phyloP scores from a whole-genome alignment of 2,113 vertebrate species.

The Amphilophus citrinellus region DNA sequence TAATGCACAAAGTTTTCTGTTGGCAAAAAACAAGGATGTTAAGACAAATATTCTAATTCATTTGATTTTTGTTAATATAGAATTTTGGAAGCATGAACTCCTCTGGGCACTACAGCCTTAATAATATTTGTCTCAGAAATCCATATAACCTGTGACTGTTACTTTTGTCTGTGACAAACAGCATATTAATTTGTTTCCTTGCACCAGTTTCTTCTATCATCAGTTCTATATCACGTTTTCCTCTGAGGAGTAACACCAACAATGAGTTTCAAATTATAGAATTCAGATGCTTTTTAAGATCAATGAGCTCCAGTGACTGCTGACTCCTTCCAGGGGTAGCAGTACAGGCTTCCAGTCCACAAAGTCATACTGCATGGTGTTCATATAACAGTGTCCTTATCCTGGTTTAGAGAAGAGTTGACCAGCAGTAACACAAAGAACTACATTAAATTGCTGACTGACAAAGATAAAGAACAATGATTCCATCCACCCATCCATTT shows the following conservation, averaged over 20 bases:
- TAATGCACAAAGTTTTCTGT: not conserved
- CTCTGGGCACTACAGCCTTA: not conserved
- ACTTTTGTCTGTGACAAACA: not conserved
- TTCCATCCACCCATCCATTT: too few relatives aligned
- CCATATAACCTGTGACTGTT: not conserved
- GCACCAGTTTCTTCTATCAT: constrained; percentile 33
- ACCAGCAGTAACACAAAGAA: not conserved
- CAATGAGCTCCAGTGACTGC: constrained; percentile 19
- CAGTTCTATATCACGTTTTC: constrained; percentile 19
- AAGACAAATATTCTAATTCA: not conserved
- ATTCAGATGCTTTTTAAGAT: constrained; percentile 28
- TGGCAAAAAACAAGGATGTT: not conserved
- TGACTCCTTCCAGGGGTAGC: constrained; percentile 20
- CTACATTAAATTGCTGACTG: not conserved
- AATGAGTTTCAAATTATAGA: constrained; percentile 44
- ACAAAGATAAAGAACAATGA: not conserved
- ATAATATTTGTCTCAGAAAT: not conserved
- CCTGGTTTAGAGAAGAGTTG: not conserved
- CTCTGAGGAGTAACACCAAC: constrained; percentile 27
- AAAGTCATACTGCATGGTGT: not conserved
- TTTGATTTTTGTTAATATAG: not conserved
- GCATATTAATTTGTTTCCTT: constrained; percentile 36
- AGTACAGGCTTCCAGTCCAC: not conserved
- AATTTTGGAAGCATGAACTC: not conserved
- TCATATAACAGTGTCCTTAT: not conserved